Base-by-base conservation (phyloP, 2,797 vertebrate species). In the Smutsia gigantea region DNA sequence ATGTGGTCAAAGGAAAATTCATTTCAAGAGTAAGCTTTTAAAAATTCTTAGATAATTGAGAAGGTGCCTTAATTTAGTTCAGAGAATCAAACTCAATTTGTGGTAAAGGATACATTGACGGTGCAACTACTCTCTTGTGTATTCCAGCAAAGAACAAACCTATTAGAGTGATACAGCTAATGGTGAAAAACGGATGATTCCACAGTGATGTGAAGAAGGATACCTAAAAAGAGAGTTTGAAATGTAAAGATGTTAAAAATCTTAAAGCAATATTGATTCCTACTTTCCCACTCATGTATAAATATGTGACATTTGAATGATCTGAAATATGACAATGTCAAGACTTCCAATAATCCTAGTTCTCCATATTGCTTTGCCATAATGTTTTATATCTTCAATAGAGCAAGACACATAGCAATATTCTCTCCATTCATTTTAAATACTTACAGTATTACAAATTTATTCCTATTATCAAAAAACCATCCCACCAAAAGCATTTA, bases 181-280 rank as follows among this genome's bases (percentile, higher is more conserved):
- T 99, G 27, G 99, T 99, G 98, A 99, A 99, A 98, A 99, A 99
- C 0, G 99, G 99, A 98, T 99, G 99, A 98, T 99, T 99, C 99
- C 99, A 99, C 71, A 99, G 98, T 0, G 99, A 99, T 0, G 99
- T 99, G 98, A 99, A 99, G 98, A 99, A 99, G 8, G 99, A 99
- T 34, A 99, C 99, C 99, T 99, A 93, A 97, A 94, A 97, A 64
- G 97, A 84, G 51, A 34, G 23, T 25, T 34, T 31, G n/a, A 90
- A 87, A 87, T 4, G 77, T 10, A 63, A 85, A 71, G 82, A 82
- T 29, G 49, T 92, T 57, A 88, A 55, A n/a, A 34, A 25, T 88
- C 37, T 83, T 39, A 77, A 18, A 59, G 34, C 25, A 46, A 51
- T 51, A 77, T 5, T 57, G 53, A 79, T 11, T 59, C 39, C 59